These are phyloP conservation scores for Halcyon senegalensis DNA, from an alignment of 2,113 vertebrate species.

Conservation along the genomic window DNA sequence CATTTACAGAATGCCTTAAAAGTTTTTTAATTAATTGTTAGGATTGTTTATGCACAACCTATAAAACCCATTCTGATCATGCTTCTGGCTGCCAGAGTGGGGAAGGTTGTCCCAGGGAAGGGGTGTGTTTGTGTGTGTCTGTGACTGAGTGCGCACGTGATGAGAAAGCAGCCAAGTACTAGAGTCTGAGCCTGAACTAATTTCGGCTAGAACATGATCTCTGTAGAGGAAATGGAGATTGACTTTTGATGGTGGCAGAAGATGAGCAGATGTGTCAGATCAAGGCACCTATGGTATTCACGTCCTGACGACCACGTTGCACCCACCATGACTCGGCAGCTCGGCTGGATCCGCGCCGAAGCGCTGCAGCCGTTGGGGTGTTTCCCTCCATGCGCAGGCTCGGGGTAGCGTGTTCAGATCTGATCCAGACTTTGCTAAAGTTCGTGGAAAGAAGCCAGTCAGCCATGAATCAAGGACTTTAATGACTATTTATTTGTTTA, in stretches of 20 bases:
- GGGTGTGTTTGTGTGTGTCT: neutral
- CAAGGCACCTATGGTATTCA: fast-evolving
- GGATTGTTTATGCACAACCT: neutral
- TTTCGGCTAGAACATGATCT: neutral
- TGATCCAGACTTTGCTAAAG: slow-evolving; percentile 2
- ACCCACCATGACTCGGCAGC: fast-evolving
- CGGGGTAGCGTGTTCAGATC: neutral
- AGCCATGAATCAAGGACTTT: neutral
- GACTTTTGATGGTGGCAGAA: neutral
- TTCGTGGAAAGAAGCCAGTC: neutral
- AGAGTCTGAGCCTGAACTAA: neutral
- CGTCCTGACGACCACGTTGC: neutral
- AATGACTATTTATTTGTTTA: slow-evolving; percentile 51
- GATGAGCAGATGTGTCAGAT: neutral
- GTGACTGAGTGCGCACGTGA: neutral
- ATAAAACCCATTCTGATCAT: slow-evolving; percentile 27
- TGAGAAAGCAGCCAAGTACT: neutral
- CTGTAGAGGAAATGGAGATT: neutral
- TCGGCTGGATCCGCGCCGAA: neutral
- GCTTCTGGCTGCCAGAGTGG: neutral
- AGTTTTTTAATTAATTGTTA: slow-evolving; percentile 43
- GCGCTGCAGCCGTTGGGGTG: fast-evolving
- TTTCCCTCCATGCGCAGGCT: neutral
- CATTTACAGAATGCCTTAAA: slow-evolving; percentile 40
- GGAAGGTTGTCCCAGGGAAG: neutral